phyloP scores from a whole-genome alignment of 1,140 invertebrate species.

The Dermatophagoides farinae region DNA sequence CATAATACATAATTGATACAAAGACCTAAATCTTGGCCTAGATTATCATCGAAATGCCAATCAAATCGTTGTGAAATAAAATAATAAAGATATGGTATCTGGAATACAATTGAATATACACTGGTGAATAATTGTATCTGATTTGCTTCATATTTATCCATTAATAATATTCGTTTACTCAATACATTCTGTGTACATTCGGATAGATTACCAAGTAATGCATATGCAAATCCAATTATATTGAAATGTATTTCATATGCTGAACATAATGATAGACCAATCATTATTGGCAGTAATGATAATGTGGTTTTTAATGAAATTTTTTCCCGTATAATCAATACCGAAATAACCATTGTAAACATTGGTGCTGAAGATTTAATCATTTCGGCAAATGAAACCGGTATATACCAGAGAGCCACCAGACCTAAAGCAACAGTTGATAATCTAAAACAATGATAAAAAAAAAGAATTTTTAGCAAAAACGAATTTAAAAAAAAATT shows the following conservation, averaged over 20 bases:
- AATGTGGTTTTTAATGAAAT: constrained; percentile 53
- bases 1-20: constrained; percentile 41
- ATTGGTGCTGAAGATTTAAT: constrained; percentile 65
- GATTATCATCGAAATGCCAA: constrained; percentile 21
- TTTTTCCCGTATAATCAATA: constrained; percentile 43
- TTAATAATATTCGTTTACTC: constrained; percentile 58
- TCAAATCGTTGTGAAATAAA: constrained; percentile 37
- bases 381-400: constrained; percentile 66
- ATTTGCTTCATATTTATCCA: constrained; percentile 52
- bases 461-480: constrained; percentile 42
- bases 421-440: constrained; percentile 49
- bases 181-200: constrained; percentile 71
- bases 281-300: constrained; percentile 63
- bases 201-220: constrained; percentile 56
- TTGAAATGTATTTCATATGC: constrained; percentile 62
- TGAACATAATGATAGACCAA: constrained; percentile 56
- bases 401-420: constrained; percentile 56
- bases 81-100: constrained; percentile 49
- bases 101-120: constrained; percentile 51
- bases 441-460: constrained; percentile 32
- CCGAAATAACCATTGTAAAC: constrained; percentile 57
- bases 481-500: constrained; percentile 45
- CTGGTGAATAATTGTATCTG: constrained; percentile 68
- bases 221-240: constrained; percentile 49
- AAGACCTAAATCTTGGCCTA: constrained; percentile 35